A percentile compares a stretch with the other conserved stretches of the same genome.
Conservation (phyloP, 2,113 vertebrate genomes). For the Pachyramphus minor region DNA sequence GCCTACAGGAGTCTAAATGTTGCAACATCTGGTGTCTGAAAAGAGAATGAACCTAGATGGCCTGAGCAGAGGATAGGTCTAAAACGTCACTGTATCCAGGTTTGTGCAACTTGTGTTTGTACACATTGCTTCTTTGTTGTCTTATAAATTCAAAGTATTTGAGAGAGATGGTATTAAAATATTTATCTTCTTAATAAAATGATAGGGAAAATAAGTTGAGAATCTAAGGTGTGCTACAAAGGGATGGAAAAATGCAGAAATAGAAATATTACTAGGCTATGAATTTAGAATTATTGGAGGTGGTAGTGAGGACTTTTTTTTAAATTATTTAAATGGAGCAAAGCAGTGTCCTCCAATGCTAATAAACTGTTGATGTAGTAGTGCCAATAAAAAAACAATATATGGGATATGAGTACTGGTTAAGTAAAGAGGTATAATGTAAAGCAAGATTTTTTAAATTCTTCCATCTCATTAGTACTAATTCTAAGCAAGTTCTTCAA, state of each 20-base stretch:
- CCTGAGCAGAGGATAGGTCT: neutral
- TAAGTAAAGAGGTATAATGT: neutral
- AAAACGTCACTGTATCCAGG: neutral
- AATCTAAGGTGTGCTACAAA: neutral
- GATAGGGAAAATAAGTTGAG: neutral
- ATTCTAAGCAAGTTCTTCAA: neutral
- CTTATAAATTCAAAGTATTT: neutral
- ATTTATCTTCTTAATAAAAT: neutral
- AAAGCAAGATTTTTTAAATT: neutral
- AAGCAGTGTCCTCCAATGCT: neutral
- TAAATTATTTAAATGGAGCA: neutral
- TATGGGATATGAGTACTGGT: neutral
- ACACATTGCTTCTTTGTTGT: neutral
- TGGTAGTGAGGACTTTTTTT: neutral
- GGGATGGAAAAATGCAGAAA: neutral
- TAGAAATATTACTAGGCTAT: neutral
- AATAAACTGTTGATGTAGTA: neutral
- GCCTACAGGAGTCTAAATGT: neutral
- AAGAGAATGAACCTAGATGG: neutral
- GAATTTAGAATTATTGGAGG: neutral
- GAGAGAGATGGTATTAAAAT: neutral
- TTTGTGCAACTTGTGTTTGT: neutral
- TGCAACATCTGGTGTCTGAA: constrained; percentile 3
- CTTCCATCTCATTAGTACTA: neutral
- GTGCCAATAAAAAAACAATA: neutral